These are phyloP conservation scores for Leptinotarsa texana DNA, from an alignment of 1,140 invertebrate genomes.

Conservation along the genomic window DNA sequence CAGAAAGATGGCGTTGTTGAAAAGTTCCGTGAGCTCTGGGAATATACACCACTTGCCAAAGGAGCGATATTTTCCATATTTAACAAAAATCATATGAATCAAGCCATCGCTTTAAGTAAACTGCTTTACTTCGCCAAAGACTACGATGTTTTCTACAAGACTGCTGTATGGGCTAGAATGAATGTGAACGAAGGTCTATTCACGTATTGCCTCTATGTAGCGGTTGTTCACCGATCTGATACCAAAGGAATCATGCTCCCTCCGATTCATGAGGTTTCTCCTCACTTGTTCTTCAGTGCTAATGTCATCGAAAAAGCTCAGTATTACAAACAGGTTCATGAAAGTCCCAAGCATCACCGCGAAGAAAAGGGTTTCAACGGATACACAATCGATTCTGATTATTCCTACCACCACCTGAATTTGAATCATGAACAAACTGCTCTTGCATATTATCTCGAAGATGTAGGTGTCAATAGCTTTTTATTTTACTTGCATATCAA, in stretches of 20 bases:
- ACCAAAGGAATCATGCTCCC: constrained; percentile 65
- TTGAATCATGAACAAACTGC: constrained; percentile 57
- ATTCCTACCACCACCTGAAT: constrained; percentile 56
- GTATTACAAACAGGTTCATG: constrained; percentile 57
- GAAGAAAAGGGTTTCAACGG: constrained; percentile 52
- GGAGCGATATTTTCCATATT: constrained; percentile 66
- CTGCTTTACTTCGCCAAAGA: constrained; percentile 71
- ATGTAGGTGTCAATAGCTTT: constrained; percentile 70
- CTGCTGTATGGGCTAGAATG: constrained; percentile 66
- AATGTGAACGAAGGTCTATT: constrained; percentile 68
- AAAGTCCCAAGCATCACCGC: constrained; percentile 32
- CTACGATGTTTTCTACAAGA: constrained; percentile 63
- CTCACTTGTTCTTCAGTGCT: constrained; percentile 65
- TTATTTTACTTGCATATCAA: constrained; percentile 69
- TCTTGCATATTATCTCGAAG: constrained; percentile 74
- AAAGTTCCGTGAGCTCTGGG: constrained; percentile 59
- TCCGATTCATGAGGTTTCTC: constrained; percentile 69
- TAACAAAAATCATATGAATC: constrained; percentile 63
- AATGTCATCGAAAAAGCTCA: constrained; percentile 65
- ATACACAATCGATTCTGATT: constrained; percentile 58
- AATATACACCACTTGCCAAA: constrained; percentile 58
- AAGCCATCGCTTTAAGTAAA: constrained; percentile 68
- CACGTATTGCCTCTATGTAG: constrained; percentile 64
- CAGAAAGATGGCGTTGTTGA: constrained; percentile 53
- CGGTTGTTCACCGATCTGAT: constrained; percentile 65